Percentiles rank a stretch among this genome's conserved stretches.
These are phyloP conservation scores for Drosophila melanica DNA, from an alignment of 1,140 invertebrate genomes.

Conservation along the genomic window DNA sequence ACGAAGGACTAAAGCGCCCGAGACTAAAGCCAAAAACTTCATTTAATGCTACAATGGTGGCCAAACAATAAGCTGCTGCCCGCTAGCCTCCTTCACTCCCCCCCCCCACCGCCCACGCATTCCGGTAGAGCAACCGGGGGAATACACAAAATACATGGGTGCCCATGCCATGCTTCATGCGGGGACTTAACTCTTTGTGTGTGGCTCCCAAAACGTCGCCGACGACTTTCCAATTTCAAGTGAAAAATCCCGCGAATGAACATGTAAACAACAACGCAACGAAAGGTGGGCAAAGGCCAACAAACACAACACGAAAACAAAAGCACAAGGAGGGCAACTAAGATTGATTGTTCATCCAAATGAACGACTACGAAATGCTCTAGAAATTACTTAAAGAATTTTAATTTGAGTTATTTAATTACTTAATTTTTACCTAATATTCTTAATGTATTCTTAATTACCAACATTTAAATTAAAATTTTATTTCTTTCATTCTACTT, in stretches of 20 bases:
- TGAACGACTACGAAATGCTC: conserved; percentile 6
- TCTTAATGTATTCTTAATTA: too few relatives aligned
- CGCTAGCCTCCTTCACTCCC: background rate
- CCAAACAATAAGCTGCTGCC: conserved; percentile 59
- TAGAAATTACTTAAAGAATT: background rate
- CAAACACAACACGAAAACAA: conserved; percentile 18
- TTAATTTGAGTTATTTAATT: too few relatives aligned
- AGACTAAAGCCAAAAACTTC: conserved; percentile 54
- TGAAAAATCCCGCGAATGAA: conserved; percentile 81
- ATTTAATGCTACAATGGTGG: conserved; percentile 70
- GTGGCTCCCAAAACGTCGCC: conserved; percentile 40
- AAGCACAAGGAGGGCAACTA: conserved; percentile 19
- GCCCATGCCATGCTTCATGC: conserved; percentile 25
- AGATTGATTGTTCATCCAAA: conserved; percentile 17
- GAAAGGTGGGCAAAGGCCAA: conserved; percentile 60
- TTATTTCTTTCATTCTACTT: too few relatives aligned
- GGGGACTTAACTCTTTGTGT: conserved; percentile 71
- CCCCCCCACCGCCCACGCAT: background rate
- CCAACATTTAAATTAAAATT: too few relatives aligned
- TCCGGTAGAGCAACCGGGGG: background rate
- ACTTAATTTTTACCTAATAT: too few relatives aligned
- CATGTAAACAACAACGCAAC: conserved; percentile 73
- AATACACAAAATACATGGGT: conserved; percentile 8
- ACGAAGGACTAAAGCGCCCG: background rate
- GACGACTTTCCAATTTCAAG: conserved; percentile 80